Conservation (phyloP, 1,140 invertebrate genomes). For the Neodiprion virginianus region DNA sequence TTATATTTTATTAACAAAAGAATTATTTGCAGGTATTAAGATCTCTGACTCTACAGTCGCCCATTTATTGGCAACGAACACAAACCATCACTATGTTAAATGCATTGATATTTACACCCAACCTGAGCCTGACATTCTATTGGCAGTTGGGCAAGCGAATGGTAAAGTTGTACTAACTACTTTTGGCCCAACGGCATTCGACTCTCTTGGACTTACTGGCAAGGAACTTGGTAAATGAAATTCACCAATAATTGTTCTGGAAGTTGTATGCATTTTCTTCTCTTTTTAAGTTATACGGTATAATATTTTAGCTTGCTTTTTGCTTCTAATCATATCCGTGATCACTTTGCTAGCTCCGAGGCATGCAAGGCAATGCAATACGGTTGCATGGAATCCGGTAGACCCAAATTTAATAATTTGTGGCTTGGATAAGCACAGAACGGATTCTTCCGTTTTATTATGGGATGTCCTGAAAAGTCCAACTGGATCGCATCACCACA, state of each 20-base stretch:
- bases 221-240: slow-evolving; percentile 76
- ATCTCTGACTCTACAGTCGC: slow-evolving; percentile 73
- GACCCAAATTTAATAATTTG: slow-evolving; percentile 83
- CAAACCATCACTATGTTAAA: slow-evolving; percentile 73
- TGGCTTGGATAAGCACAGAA: slow-evolving; percentile 85
- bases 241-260: slow-evolving; percentile 27
- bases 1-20: slow-evolving; percentile 5
- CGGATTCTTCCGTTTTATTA: slow-evolving; percentile 81
- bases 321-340: slow-evolving; percentile 35
- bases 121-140: slow-evolving; percentile 74
- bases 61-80: slow-evolving; percentile 71
- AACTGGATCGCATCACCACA: slow-evolving; percentile 48
- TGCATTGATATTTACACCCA: slow-evolving; percentile 82
- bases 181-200: slow-evolving; percentile 75
- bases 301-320: not conserved
- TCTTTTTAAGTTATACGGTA: not conserved
- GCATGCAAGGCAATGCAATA: slow-evolving; percentile 83
- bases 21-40: slow-evolving; percentile 64
- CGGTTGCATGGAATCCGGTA: slow-evolving; percentile 88
- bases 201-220: slow-evolving; percentile 71
- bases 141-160: slow-evolving; percentile 86
- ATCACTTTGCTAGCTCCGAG: slow-evolving; percentile 68
- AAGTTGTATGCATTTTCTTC: not conserved
- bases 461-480: slow-evolving; percentile 76
- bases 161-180: slow-evolving; percentile 84